These are phyloP conservation scores for Leistus spinibarbis DNA, from an alignment of 2,888 invertebrate genomes.

Conservation along the genomic window DNA sequence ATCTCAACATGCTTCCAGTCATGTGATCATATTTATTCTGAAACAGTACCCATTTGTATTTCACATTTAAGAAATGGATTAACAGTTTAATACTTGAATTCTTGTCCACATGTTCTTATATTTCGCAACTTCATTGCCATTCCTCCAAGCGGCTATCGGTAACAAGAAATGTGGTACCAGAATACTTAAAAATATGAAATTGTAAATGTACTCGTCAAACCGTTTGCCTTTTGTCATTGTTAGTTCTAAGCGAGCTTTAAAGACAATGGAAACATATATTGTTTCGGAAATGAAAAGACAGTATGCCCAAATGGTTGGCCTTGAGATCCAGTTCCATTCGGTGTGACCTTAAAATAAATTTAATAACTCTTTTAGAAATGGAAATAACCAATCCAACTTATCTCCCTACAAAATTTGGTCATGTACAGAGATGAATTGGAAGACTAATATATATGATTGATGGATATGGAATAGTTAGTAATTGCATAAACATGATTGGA, in stretches of 20 bases:
- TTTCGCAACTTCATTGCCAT: constrained; percentile 72
- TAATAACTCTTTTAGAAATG: no score
- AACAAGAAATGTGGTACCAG: constrained; percentile 73
- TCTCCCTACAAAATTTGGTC: no score
- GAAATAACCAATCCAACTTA: no score
- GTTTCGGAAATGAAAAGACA: constrained; percentile 67
- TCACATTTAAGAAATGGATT: constrained; percentile 30
- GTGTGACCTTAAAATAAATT: constrained; percentile 54
- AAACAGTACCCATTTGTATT: constrained; percentile 45
- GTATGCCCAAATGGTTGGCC: constrained; percentile 71
- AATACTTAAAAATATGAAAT: constrained; percentile 74
- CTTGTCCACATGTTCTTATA: constrained; percentile 82
- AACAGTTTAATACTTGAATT: constrained; percentile 63
- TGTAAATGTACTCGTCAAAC: constrained; percentile 77
- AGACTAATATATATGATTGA: background rate
- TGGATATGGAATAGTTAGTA: no score
- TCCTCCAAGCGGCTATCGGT: constrained; percentile 73
- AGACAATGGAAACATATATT: constrained; percentile 55
- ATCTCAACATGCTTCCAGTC: constrained; percentile 69
- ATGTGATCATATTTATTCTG: constrained; percentile 67
- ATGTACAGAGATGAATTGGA: no score
- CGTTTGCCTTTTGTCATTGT: constrained; percentile 62
- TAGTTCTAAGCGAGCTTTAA: constrained; percentile 53
- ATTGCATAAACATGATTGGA: no score
- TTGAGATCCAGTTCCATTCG: constrained; percentile 69